phyloP scores from a whole-genome alignment of 2,888 invertebrate genomes.

The Blastobasis lacticolella region DNA sequence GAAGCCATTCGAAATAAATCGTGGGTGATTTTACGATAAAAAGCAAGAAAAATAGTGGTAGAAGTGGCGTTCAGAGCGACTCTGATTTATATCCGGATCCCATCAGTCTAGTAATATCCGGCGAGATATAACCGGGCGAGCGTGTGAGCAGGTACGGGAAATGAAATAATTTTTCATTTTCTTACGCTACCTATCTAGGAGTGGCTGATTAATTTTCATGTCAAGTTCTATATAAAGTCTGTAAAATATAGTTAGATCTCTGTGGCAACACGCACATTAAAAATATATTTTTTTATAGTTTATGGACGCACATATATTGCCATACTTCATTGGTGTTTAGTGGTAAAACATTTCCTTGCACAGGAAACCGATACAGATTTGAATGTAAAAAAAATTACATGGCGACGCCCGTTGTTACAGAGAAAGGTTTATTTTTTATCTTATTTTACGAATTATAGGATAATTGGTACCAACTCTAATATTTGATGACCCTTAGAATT shows the following conservation, averaged over 20 bases:
- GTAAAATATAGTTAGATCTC: neutral
- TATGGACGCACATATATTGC: too few relatives aligned
- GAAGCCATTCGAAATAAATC: slow-evolving; percentile 16
- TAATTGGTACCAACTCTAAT: neutral
- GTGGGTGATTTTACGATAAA: slow-evolving; percentile 26
- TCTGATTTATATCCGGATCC: slow-evolving; percentile 55
- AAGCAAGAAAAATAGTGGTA: slow-evolving; percentile 32
- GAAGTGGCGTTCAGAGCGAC: slow-evolving; percentile 26
- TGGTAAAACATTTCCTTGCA: too few relatives aligned
- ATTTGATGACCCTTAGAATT: neutral
- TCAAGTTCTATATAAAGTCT: neutral
- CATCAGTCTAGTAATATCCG: slow-evolving; percentile 55
- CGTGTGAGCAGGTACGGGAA: slow-evolving; percentile 33
- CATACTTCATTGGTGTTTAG: too few relatives aligned
- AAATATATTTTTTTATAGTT: too few relatives aligned
- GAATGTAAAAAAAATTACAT: too few relatives aligned
- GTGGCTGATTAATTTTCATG: slow-evolving; percentile 27
- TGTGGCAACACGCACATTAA: too few relatives aligned
- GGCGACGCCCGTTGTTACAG: too few relatives aligned
- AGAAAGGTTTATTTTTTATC: neutral
- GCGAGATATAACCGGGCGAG: slow-evolving; percentile 26
- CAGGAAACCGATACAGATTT: too few relatives aligned
- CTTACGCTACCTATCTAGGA: slow-evolving; percentile 16
- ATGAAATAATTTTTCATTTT: slow-evolving; percentile 46
- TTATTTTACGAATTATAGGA: neutral